phyloP scores from a whole-genome alignment of 2,888 invertebrate species.

The Lepidocyrtoides sp. region DNA sequence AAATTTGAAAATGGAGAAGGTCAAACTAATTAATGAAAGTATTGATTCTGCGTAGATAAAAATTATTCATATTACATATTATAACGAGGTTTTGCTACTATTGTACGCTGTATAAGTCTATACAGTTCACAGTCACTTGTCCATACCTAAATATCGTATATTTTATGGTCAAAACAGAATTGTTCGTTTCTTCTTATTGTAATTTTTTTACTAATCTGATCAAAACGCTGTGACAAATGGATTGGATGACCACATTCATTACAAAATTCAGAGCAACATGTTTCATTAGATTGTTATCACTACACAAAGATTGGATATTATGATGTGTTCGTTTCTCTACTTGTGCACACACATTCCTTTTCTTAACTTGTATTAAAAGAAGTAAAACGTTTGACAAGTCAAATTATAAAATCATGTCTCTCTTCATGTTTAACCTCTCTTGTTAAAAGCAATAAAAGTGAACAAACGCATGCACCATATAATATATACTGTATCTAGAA shows the following conservation, averaged over 20 bases:
- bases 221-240: slow-evolving; percentile 16
- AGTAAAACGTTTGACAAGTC: slow-evolving; percentile 22
- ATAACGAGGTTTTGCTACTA: too few species aligned
- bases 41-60: too few species aligned
- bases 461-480: too few species aligned
- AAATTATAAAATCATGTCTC: slow-evolving; percentile 4
- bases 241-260: slow-evolving; percentile 29
- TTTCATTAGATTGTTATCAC: slow-evolving; percentile 46
- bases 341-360: background rate
- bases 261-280: background rate
- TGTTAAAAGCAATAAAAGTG: background rate
- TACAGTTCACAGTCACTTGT: too few species aligned
- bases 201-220: slow-evolving; percentile 15
- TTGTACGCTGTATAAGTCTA: too few species aligned
- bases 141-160: too few species aligned
- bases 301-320: slow-evolving; percentile 1
- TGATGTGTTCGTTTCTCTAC: background rate
- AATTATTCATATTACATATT: too few species aligned
- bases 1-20: too few species aligned
- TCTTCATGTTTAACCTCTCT: slow-evolving; percentile 14
- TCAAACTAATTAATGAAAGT: too few species aligned
- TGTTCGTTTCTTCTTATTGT: too few species aligned
- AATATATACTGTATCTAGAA: too few species aligned
- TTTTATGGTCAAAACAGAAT: too few species aligned
- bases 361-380: background rate